Conservation (phyloP, 2,113 vertebrate species). For the Mesocricetus auratus region DNA sequence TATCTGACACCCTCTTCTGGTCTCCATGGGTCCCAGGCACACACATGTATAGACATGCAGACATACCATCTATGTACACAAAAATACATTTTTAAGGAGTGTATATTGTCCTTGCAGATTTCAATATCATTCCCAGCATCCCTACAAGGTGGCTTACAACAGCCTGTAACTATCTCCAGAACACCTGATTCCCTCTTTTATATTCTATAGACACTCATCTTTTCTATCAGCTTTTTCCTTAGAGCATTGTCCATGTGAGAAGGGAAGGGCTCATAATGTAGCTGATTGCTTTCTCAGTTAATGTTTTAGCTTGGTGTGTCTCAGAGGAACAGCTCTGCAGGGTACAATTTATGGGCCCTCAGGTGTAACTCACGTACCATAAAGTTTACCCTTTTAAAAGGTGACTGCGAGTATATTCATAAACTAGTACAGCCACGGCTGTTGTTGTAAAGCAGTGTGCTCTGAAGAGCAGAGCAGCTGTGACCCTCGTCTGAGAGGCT, state of each 20-base stretch:
- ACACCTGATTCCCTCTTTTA: neutral
- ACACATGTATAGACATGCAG: neutral
- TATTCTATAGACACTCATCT: neutral
- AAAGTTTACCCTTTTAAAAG: neutral
- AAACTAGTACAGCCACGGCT: neutral
- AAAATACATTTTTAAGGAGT: neutral
- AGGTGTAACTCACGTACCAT: neutral
- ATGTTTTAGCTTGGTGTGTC: neutral
- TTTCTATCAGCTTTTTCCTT: constrained; percentile 34
- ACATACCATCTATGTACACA: neutral
- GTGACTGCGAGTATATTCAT: neutral
- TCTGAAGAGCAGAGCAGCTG: neutral
- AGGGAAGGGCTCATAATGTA: neutral
- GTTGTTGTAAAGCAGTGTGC: no score
- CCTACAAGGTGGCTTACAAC: neutral
- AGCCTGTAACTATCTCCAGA: neutral
- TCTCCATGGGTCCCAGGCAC: neutral
- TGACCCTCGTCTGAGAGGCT: neutral
- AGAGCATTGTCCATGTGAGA: neutral
- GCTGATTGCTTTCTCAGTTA: constrained; percentile 40
- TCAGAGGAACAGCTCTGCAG: neutral
- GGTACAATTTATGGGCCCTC: neutral
- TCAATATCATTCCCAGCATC: neutral
- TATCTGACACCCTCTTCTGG: neutral
- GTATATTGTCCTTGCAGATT: neutral